A percentile compares a stretch with the other conserved stretches of the same genome.
Evolutionary conservation across 2,888 invertebrate genomes (phyloP).

Genomic region (Eupithecia subfuscata): DNA sequence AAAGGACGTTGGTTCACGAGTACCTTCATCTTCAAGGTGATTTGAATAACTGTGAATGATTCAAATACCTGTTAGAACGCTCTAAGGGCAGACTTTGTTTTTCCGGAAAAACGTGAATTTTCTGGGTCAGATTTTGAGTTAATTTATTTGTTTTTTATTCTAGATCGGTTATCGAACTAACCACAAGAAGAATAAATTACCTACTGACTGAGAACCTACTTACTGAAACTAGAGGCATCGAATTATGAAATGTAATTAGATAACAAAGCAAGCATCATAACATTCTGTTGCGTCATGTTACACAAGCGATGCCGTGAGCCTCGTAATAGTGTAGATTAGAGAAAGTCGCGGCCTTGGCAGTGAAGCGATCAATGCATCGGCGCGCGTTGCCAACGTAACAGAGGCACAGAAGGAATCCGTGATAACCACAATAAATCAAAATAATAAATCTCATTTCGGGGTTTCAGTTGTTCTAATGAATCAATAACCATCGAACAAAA

Average conservation of each 20-base stretch:
- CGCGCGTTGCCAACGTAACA: constrained; percentile 24
- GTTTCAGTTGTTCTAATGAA: neutral
- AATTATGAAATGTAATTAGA: constrained; percentile 21
- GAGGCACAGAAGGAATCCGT: neutral
- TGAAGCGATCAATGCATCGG: constrained; percentile 58
- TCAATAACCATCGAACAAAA: neutral
- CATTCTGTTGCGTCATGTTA: constrained; percentile 72
- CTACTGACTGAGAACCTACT: neutral
- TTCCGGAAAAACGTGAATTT: neutral
- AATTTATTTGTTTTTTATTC: neutral
- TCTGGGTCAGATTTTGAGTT: constrained; percentile 4
- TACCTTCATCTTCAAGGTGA: constrained; percentile 22
- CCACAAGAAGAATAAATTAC: neutral
- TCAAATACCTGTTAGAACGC: neutral
- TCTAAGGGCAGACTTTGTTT: constrained; percentile 1
- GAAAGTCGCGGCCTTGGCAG: constrained; percentile 82
- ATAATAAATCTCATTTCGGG: neutral
- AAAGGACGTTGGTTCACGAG: constrained; percentile 4
- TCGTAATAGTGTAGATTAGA: constrained; percentile 74
- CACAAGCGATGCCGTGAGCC: constrained; percentile 63
- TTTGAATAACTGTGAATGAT: constrained; percentile 7
- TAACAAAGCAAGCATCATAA: constrained; percentile 46
- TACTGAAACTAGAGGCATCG: constrained; percentile 1
- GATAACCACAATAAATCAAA: neutral
- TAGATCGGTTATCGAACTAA: neutral